A percentile compares a stretch with the other conserved stretches of the same genome.
Evolutionary conservation across 1,140 invertebrate species (phyloP).

Genomic region (Drosophila sucinea): DNA sequence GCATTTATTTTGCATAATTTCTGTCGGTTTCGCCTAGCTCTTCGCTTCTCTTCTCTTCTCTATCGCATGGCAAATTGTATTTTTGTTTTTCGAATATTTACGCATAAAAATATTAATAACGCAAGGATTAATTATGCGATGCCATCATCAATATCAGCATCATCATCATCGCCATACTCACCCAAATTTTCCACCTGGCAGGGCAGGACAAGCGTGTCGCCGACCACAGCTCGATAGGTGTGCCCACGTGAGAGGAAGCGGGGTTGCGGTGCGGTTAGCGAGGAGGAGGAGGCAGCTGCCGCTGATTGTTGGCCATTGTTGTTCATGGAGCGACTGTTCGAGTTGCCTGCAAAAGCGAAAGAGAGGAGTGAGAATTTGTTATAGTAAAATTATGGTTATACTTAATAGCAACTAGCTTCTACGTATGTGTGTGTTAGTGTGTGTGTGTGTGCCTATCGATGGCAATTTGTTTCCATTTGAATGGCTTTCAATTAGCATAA

Average conservation of each 20-base stretch:
- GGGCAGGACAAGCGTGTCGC: conserved; percentile 89
- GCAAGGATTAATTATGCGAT: conserved; percentile 63
- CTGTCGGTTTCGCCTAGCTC: background rate
- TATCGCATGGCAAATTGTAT: conserved; percentile 28
- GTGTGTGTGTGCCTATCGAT: conserved; percentile 31
- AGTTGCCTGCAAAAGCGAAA: conserved; percentile 49
- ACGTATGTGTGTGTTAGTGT: background rate
- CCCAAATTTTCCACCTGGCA: conserved; percentile 91
- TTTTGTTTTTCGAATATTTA: conserved; percentile 54
- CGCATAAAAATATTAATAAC: conserved; percentile 58
- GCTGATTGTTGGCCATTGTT: conserved; percentile 64
- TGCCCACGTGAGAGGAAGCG: conserved; percentile 89
- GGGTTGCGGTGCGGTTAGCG: conserved; percentile 81
- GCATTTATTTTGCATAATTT: conserved; percentile 71
- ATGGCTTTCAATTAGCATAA: conserved; percentile 81
- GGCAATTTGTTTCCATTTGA: conserved; percentile 69
- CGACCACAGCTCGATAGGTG: conserved; percentile 89
- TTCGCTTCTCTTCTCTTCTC: background rate
- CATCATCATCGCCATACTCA: conserved; percentile 82
- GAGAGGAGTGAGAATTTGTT: background rate
- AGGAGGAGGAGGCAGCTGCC: conserved; percentile 46
- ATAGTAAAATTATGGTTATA: conserved; percentile 24
- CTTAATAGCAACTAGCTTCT: background rate
- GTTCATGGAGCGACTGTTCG: conserved; percentile 70
- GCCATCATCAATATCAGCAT: conserved; percentile 22